Evolutionary conservation across 2,888 invertebrate genomes (phyloP).

Genomic region (Melieria crassipennis): DNA sequence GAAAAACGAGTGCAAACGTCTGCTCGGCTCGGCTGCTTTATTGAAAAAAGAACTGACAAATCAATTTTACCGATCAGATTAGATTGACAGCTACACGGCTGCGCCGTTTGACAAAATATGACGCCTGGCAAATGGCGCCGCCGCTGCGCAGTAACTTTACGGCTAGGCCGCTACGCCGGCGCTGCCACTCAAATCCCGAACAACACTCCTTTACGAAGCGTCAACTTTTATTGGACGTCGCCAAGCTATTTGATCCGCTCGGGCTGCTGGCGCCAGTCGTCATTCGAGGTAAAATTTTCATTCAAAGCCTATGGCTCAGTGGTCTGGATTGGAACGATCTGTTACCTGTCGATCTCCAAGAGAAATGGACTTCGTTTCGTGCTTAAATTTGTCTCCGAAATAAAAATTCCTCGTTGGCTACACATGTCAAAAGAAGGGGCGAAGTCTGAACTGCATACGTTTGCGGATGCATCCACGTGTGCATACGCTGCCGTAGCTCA

Average conservation of each 20-base stretch:
- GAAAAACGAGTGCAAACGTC: too few species aligned
- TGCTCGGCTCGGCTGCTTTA: too few species aligned
- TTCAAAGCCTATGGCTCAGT: constrained; percentile 1
- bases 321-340: background rate
- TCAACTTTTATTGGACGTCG: background rate
- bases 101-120: too few species aligned
- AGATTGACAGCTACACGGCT: too few species aligned
- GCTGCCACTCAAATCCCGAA: too few species aligned
- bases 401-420: constrained; percentile 14
- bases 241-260: constrained; percentile 2
- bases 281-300: background rate
- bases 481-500: constrained; percentile 16
- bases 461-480: constrained; percentile 14
- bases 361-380: background rate
- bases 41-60: too few species aligned
- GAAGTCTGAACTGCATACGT: constrained; percentile 9
- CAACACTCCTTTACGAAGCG: background rate
- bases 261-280: constrained; percentile 7
- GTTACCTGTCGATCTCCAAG: background rate
- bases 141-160: too few species aligned
- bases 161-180: too few species aligned
- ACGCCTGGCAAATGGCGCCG: too few species aligned
- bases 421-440: background rate
- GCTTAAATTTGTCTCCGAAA: background rate
- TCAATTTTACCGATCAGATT: too few species aligned